phyloP scores from a whole-genome alignment of 2,113 vertebrate species.

The Catharus bicknelli region DNA sequence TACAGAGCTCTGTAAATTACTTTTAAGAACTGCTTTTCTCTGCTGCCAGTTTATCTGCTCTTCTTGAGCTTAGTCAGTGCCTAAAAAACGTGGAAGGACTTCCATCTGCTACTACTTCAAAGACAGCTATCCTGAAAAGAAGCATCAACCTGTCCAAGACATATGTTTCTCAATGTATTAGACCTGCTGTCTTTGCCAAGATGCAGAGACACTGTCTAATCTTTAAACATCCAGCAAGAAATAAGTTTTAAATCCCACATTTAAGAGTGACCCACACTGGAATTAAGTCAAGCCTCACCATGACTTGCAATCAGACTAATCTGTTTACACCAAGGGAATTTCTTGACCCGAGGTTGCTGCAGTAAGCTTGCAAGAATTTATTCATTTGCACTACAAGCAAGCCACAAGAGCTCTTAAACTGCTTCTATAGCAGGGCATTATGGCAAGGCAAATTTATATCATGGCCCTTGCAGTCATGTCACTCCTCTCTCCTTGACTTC shows the following conservation, averaged over 20 bases:
- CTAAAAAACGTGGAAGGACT: not conserved
- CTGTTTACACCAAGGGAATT: not conserved
- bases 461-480: not conserved
- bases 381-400: not conserved
- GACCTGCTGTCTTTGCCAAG: not conserved
- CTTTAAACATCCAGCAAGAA: not conserved
- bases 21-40: not conserved
- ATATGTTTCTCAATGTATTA: not conserved
- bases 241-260: not conserved
- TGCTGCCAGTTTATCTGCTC: not conserved
- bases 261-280: not conserved
- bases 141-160: not conserved
- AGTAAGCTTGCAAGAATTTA: not conserved
- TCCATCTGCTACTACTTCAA: slow-evolving; percentile 1
- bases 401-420: not conserved
- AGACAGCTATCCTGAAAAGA: not conserved
- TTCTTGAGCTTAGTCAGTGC: not conserved
- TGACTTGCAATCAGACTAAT: not conserved
- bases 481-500: not conserved
- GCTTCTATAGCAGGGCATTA: not conserved
- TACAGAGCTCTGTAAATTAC: not conserved
- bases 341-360: not conserved
- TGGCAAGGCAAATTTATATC: not conserved
- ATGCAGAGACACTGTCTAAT: not conserved
- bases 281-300: not conserved